Base-by-base conservation (phyloP, 2,888 invertebrate genomes). In the Diachrysia chrysitis region DNA sequence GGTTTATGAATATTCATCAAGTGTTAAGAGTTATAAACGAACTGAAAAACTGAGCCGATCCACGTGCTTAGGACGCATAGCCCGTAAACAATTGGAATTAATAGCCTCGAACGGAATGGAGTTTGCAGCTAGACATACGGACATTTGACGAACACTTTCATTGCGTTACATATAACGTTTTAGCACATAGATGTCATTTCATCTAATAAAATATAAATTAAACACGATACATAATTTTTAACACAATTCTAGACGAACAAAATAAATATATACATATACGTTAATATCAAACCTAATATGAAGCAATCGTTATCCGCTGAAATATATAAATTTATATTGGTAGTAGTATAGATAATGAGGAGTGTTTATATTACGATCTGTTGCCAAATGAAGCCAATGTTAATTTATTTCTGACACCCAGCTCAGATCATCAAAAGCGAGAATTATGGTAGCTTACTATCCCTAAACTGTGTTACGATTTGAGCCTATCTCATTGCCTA, bases 161-260 rank as follows among this genome's bases (percentile, higher is more conserved):
- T 95, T 93, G 93, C 95, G 95, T 94, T 94, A 94, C 91, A 89
- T 94, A 94, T 94, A 95, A 95, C 95, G 94, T 94, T 94, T 95
- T 95, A 93, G 95, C 95, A 93, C 91, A 94, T 89, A 89, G 74
- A 90, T 87, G 81, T 89, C 85, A 89, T 87, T 87, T 89, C 86
- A 90, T 93, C 94, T 94, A 95, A 89, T 79, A 89, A n/a, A 42
- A 90, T 86, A 91, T 86, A 89, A 89, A 87, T 82, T 87, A 89
- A 91, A 92, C 88, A 94, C 90, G 85, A 87, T 87, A 90, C 89
- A 89, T 87, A n/a, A n/a, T 79, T 84, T 71, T 69, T 78, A 80
- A 84, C 84, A 90, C 82, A 86, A 88, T 85, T 89, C 90, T 89
- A 89, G 89, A 91, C 90, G 85, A 89, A 91, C 86, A 89, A 90